phyloP scores from a whole-genome alignment of 1,140 invertebrate species.

The Tetranychus cinnabarinus region DNA sequence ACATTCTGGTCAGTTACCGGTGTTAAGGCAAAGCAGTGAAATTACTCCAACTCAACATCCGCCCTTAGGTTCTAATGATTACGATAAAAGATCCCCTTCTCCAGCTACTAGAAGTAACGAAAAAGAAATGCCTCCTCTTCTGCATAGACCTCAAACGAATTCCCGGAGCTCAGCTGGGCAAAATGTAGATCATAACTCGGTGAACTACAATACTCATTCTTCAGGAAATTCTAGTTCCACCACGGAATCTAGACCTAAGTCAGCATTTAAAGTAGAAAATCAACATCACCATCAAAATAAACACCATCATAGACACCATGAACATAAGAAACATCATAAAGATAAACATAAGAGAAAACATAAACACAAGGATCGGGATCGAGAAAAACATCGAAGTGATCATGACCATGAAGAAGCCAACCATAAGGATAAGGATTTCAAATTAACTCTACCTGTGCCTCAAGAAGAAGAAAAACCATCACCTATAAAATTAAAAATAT shows the following conservation, averaged over 20 bases:
- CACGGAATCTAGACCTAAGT: too few species aligned
- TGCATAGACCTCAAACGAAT: background rate
- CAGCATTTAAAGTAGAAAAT: background rate
- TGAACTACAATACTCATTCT: too few species aligned
- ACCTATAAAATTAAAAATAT: background rate
- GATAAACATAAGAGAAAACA: background rate
- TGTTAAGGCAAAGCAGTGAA: background rate
- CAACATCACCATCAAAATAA: background rate
- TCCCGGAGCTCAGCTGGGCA: too few species aligned
- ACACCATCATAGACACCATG: background rate
- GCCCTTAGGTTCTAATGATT: background rate
- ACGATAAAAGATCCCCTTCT: background rate
- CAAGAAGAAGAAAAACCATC: background rate
- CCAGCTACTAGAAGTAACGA: background rate
- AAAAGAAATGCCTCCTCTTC: background rate
- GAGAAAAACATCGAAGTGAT: background rate
- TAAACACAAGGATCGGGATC: background rate
- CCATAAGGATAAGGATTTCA: background rate
- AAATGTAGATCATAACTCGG: too few species aligned
- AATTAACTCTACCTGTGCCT: background rate
- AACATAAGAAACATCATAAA: background rate
- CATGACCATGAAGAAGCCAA: background rate
- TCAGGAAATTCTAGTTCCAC: too few species aligned
- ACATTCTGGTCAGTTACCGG: background rate
- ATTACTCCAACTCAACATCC: background rate